These are phyloP conservation scores for Hydrochoerus hydrochaeris DNA, from an alignment of 2,113 vertebrate species.

Conservation along the genomic window DNA sequence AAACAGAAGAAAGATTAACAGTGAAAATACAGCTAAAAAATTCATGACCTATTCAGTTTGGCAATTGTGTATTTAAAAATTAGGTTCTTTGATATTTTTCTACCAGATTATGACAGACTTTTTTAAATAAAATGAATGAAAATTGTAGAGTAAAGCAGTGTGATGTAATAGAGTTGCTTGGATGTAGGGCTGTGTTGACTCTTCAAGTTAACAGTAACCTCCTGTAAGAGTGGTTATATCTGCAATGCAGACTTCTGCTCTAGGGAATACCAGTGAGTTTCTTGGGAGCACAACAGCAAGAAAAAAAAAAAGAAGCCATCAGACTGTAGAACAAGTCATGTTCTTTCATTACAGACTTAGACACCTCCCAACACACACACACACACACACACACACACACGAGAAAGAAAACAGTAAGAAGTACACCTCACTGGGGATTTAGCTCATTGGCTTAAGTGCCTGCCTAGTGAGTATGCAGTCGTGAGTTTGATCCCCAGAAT, in stretches of 20 bases:
- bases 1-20: not conserved
- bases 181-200: not conserved
- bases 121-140: not conserved
- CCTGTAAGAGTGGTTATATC: not conserved
- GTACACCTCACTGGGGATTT: too few species aligned
- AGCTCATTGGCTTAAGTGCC: too few species aligned
- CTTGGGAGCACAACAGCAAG: not conserved
- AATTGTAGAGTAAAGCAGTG: not conserved
- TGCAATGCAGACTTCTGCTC: not conserved
- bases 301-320: not conserved
- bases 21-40: not conserved
- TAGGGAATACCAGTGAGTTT: not conserved
- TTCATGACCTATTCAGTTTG: constrained; percentile 17
- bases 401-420: not conserved
- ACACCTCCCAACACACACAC: not conserved
- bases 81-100: not conserved
- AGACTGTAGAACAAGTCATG: not conserved
- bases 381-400: not conserved
- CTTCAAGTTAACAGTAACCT: not conserved
- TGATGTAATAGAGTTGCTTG: not conserved
- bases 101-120: not conserved
- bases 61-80: not conserved
- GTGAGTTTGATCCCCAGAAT: too few species aligned
- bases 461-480: too few species aligned
- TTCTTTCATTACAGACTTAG: not conserved